Percentiles rank a stretch among this genome's conserved stretches.
Evolutionary conservation across 2,888 invertebrate genomes (phyloP).

Genomic region (Amiota minor): DNA sequence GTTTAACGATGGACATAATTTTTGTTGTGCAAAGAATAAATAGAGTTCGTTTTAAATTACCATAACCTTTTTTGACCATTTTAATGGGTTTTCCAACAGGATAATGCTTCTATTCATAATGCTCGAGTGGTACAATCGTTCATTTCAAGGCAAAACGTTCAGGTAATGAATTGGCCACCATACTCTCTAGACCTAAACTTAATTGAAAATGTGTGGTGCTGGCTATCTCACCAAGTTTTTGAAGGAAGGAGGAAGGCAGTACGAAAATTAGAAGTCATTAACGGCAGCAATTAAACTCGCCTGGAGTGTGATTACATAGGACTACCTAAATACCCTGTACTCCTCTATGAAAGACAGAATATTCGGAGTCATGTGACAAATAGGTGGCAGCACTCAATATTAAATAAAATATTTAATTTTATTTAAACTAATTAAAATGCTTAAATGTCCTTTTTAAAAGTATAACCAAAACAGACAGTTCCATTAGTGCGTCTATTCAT

Average conservation of each 20-base stretch:
- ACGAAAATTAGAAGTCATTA: constrained; percentile 31
- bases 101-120: too few relatives aligned
- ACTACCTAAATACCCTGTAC: constrained; percentile 29
- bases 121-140: too few relatives aligned
- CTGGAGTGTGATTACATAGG: constrained; percentile 26
- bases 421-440: too few relatives aligned
- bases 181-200: constrained; percentile 39
- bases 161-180: too few relatives aligned
- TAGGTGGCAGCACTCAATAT: constrained; percentile 32
- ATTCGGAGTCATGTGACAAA: constrained; percentile 29
- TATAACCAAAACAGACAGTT: too few relatives aligned
- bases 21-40: constrained; percentile 16
- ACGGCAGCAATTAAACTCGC: constrained; percentile 30
- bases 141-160: too few relatives aligned
- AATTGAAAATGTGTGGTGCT: constrained; percentile 39
- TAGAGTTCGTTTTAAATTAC: neutral
- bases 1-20: constrained; percentile 18
- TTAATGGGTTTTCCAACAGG: too few relatives aligned
- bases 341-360: constrained; percentile 29
- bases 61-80: too few relatives aligned
- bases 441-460: too few relatives aligned
- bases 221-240: constrained; percentile 33
- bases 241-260: constrained; percentile 36
- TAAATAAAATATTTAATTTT: too few relatives aligned
- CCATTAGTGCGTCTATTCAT: too few relatives aligned